Percentiles rank a stretch among this genome's conserved stretches.
Evolutionary conservation across 2,888 invertebrate species (phyloP).

Genomic region (Eremobia ochroleuca): DNA sequence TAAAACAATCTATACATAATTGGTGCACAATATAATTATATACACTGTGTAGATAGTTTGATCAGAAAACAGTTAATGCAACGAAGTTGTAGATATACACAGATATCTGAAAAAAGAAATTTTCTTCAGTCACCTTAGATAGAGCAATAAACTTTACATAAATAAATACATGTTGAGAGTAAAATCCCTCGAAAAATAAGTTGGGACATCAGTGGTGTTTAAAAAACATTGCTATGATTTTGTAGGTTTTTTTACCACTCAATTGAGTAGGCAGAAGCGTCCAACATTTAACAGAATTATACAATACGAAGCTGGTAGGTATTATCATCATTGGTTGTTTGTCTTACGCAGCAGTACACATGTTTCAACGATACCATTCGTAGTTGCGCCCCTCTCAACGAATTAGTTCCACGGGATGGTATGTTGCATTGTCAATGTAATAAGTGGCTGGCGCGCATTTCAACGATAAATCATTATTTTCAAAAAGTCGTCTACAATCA

Average conservation of each 20-base stretch:
- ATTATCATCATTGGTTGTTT: conserved; percentile 37
- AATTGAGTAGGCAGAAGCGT: conserved; percentile 8
- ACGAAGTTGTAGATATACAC: conserved; percentile 62
- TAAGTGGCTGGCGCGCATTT: background rate
- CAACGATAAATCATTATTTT: conserved; percentile 6
- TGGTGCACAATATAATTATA: conserved; percentile 76
- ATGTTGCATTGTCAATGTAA: conserved; percentile 11
- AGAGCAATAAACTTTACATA: conserved; percentile 10
- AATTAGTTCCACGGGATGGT: background rate
- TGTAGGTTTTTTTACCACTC: conserved; percentile 9
- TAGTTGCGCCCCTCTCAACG: background rate
- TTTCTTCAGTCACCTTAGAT: conserved; percentile 48
- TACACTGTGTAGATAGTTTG: conserved; percentile 76
- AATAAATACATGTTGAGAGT: conserved; percentile 23
- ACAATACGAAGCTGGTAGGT: conserved; percentile 29
- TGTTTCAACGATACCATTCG: conserved; percentile 2
- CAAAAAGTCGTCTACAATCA: conserved; percentile 29
- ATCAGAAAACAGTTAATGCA: conserved; percentile 66
- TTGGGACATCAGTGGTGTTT: conserved; percentile 4
- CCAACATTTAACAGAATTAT: conserved; percentile 13
- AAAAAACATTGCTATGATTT: conserved; percentile 14
- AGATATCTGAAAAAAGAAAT: conserved; percentile 74
- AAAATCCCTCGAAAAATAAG: conserved; percentile 28
- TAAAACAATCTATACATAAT: conserved; percentile 75
- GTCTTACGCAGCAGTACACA: background rate